phyloP scores from a whole-genome alignment of 2,113 vertebrate species.

The Eclectus roratus region DNA sequence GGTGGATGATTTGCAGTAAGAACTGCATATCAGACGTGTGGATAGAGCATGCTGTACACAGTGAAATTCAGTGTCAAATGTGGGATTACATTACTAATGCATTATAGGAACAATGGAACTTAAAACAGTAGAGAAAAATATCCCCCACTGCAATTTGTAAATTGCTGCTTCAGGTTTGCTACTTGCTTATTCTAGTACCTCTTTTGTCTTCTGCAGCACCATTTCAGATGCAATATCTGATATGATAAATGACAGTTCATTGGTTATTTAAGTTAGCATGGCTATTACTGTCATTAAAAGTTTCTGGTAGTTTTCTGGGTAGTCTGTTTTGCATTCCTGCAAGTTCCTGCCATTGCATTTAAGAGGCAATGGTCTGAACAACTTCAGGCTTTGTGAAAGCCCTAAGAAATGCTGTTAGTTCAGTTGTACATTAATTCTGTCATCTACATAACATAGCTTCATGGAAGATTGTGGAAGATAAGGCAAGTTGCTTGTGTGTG shows the following conservation, averaged over 20 bases:
- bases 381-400: not conserved
- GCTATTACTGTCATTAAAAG: not conserved
- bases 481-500: not conserved
- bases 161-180: not conserved
- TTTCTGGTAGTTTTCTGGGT: not conserved
- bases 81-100: not conserved
- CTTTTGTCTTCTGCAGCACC: not conserved
- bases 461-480: not conserved
- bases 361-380: not conserved
- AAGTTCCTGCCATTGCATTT: not conserved
- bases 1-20: not conserved
- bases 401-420: not conserved
- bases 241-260: not conserved
- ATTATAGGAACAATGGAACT: not conserved
- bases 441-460: not conserved
- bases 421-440: not conserved
- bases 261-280: not conserved
- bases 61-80: not conserved
- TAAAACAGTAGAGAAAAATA: not conserved
- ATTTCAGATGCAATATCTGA: not conserved
- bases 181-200: not conserved
- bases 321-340: not conserved
- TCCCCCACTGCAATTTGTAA: not conserved
- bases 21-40: not conserved
- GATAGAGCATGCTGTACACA: not conserved